Percentiles rank a stretch among this genome's conserved stretches.
Conservation (phyloP, 2,888 invertebrate species). For the Cosmia pyralina region DNA sequence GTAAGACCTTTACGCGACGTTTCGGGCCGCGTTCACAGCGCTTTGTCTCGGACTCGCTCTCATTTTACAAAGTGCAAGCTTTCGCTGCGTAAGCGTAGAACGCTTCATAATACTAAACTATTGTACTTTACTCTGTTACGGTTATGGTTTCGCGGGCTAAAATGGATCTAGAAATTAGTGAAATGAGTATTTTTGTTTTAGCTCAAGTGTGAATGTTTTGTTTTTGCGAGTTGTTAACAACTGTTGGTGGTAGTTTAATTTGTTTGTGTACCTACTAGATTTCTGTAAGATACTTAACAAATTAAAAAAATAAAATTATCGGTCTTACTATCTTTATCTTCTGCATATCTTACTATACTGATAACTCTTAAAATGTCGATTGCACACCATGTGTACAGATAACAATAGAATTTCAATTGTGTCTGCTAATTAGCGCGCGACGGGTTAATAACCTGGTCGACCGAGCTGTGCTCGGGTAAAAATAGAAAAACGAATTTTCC, state of each 20-base stretch:
- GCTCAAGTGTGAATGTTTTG: constrained; percentile 7
- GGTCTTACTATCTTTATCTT: too few relatives aligned
- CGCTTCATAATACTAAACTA: constrained; percentile 79
- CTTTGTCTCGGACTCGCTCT: constrained; percentile 81
- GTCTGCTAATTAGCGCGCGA: too few relatives aligned
- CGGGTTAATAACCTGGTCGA: too few relatives aligned
- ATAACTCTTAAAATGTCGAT: too few relatives aligned
- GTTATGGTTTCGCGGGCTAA: constrained; percentile 54
- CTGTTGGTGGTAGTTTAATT: background rate
- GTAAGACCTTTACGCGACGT: constrained; percentile 72
- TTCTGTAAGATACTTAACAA: background rate
- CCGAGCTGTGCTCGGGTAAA: too few relatives aligned
- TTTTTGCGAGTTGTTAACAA: constrained; percentile 1
- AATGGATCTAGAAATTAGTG: constrained; percentile 65
- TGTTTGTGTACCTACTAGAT: background rate
- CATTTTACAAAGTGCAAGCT: constrained; percentile 87
- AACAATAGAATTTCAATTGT: too few relatives aligned
- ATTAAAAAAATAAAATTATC: too few relatives aligned
- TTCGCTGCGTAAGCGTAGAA: constrained; percentile 79
- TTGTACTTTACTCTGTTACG: constrained; percentile 72
- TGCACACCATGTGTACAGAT: too few relatives aligned
- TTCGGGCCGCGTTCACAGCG: constrained; percentile 74
- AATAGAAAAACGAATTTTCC: too few relatives aligned
- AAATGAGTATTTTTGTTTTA: constrained; percentile 39
- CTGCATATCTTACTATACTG: too few relatives aligned